A percentile compares a stretch with the other conserved stretches of the same genome.
These are phyloP conservation scores for Pomacea maculata DNA, from an alignment of 1,140 invertebrate species.

Conservation along the genomic window DNA sequence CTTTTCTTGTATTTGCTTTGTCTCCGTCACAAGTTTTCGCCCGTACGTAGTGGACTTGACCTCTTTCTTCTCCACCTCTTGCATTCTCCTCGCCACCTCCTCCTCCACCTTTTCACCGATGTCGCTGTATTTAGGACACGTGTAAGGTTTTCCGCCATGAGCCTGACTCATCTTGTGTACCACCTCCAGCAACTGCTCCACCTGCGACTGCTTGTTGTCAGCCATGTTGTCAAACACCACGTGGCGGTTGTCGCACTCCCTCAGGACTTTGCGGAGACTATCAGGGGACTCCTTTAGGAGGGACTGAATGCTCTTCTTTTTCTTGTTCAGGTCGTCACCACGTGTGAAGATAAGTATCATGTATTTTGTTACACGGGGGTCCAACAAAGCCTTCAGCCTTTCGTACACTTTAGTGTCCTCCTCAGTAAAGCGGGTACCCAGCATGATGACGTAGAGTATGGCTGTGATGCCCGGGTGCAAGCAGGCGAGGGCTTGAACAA, in stretches of 20 bases:
- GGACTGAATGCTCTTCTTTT: not conserved
- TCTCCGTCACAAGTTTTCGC: conserved; percentile 1
- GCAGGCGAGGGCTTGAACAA: conserved; percentile 3
- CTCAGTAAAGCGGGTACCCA: conserved; percentile 8
- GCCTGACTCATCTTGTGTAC: not conserved
- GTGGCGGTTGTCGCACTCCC: not conserved
- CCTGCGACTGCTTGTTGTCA: conserved; percentile 1
- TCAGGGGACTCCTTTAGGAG: not conserved
- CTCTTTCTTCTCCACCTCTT: conserved; percentile 11
- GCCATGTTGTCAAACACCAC: conserved; percentile 7
- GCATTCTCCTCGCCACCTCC: not conserved
- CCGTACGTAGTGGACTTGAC: conserved; percentile 5
- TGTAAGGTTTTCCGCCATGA: conserved; percentile 5
- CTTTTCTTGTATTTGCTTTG: not conserved
- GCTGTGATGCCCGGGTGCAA: not conserved
- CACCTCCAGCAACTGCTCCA: not conserved
- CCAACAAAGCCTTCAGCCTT: conserved; percentile 2
- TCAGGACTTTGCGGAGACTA: not conserved
- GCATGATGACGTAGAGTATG: conserved; percentile 1
- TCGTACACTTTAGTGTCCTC: conserved; percentile 5
- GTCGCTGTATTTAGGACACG: conserved; percentile 10
- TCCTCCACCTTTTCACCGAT: conserved; percentile 11
- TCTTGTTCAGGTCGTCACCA: not conserved
- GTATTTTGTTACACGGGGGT: not conserved
- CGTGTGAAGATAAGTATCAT: not conserved